A percentile compares a stretch with the other conserved stretches of the same genome.
phyloP scores from a whole-genome alignment of 2,113 vertebrate genomes.

The Lynx canadensis region DNA sequence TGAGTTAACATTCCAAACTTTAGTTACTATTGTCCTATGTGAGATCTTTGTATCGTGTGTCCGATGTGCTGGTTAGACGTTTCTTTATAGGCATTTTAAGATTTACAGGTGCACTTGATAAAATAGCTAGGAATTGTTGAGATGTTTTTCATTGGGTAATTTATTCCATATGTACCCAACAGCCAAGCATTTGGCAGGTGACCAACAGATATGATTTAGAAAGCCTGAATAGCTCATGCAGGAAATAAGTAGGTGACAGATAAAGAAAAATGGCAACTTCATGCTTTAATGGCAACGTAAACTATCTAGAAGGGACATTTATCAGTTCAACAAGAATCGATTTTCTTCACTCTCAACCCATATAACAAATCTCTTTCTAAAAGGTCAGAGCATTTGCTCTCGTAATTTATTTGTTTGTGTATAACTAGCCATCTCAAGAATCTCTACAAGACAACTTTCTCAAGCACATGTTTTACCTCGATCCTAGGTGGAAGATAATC shows the following conservation, averaged over 20 bases:
- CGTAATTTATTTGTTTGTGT: conserved; percentile 25
- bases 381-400: neutral
- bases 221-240: conserved; percentile 17
- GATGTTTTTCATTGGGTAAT: neutral
- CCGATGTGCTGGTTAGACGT: neutral
- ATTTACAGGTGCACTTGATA: conserved; percentile 38
- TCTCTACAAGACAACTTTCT: neutral
- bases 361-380: neutral
- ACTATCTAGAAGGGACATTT: conserved; percentile 23
- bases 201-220: conserved; percentile 1
- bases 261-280: conserved; percentile 64
- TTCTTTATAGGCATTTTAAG: conserved; percentile 2
- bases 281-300: neutral
- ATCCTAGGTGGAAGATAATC: neutral
- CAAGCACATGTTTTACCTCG: neutral
- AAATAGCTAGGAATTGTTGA: neutral
- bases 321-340: neutral
- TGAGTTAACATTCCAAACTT: neutral
- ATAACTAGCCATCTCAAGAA: neutral
- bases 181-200: neutral
- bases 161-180: conserved; percentile 54
- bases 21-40: neutral
- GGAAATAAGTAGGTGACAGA: conserved; percentile 64
- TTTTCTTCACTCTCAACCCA: neutral
- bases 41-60: neutral